A percentile compares a stretch with the other conserved stretches of the same genome.
These are phyloP conservation scores for Dilophus febrilis DNA, from an alignment of 2,888 invertebrate genomes.

Conservation along the genomic window DNA sequence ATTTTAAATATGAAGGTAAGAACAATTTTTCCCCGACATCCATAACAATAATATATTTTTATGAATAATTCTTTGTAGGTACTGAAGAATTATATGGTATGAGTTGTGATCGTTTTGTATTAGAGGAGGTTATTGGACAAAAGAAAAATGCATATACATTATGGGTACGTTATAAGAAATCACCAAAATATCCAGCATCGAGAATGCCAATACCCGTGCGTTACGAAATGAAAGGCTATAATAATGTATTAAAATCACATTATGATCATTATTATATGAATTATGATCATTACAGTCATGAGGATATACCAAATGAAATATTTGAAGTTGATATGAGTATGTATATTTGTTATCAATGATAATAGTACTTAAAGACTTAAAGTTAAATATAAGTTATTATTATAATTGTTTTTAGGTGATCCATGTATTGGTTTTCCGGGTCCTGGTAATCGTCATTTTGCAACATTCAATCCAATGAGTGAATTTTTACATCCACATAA, in stretches of 20 bases:
- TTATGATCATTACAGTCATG: constrained; percentile 50
- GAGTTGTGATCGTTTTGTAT: constrained; percentile 61
- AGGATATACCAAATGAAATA: constrained; percentile 47
- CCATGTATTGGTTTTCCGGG: constrained; percentile 71
- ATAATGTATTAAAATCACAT: constrained; percentile 83
- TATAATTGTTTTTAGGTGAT: constrained; percentile 37
- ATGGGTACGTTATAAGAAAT: constrained; percentile 64
- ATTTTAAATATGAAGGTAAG: constrained; percentile 47
- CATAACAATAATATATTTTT: constrained; percentile 4
- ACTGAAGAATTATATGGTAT: constrained; percentile 54
- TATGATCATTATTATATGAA: constrained; percentile 86
- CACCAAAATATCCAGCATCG: constrained; percentile 28
- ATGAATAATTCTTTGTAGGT: constrained; percentile 29
- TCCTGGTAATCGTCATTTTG: constrained; percentile 57
- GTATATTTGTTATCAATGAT: constrained; percentile 11
- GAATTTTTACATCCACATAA: constrained; percentile 65
- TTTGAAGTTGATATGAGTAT: constrained; percentile 49
- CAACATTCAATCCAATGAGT: constrained; percentile 83
- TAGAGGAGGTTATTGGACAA: constrained; percentile 48
- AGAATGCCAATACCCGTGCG: constrained; percentile 50
- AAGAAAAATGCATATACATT: constrained; percentile 79
- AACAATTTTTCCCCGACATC: no score
- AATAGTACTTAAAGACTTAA: constrained; percentile 1
- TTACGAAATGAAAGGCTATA: constrained; percentile 91
- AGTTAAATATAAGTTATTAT: constrained; percentile 13